phyloP scores from a whole-genome alignment of 2,888 invertebrate species.

The Caenorhabditis wallacei region DNA sequence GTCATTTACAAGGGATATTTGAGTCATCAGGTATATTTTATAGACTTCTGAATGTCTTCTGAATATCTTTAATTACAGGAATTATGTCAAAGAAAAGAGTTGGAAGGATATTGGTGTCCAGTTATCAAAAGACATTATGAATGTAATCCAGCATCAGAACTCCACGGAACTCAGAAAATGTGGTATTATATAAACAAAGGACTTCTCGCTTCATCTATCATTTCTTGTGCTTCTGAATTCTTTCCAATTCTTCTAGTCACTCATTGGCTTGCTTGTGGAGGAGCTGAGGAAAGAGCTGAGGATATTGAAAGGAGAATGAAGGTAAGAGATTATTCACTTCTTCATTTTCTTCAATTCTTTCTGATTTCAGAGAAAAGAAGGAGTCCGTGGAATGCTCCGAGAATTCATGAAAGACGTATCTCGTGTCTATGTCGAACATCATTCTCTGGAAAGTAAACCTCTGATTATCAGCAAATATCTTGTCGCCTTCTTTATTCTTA shows the following conservation, averaged over 20 bases:
- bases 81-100: conserved; percentile 81
- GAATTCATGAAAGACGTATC: conserved; percentile 81
- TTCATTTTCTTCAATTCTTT: neutral
- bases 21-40: conserved; percentile 74
- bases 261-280: conserved; percentile 82
- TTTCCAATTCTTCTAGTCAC: conserved; percentile 82
- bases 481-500: conserved; percentile 65
- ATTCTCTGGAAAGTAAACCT: conserved; percentile 41
- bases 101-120: conserved; percentile 83
- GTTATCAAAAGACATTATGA: conserved; percentile 78
- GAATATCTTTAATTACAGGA: conserved; percentile 66
- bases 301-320: conserved; percentile 75
- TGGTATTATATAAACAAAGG: conserved; percentile 77
- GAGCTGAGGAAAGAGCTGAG: conserved; percentile 82
- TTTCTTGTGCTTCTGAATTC: conserved; percentile 82
- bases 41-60: neutral
- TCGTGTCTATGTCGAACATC: conserved; percentile 76
- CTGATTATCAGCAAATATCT: conserved; percentile 51
- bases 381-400: conserved; percentile 76
- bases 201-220: conserved; percentile 79
- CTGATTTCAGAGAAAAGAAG: conserved; percentile 61
- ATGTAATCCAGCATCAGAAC: conserved; percentile 76
- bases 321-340: conserved; percentile 40
- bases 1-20: conserved; percentile 82
- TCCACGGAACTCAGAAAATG: conserved; percentile 81